Evolutionary conservation across 2,797 vertebrate species (phyloP), one percentile per base, ranked within the genome.

Genomic region (Epinephelus coioides): DNA sequence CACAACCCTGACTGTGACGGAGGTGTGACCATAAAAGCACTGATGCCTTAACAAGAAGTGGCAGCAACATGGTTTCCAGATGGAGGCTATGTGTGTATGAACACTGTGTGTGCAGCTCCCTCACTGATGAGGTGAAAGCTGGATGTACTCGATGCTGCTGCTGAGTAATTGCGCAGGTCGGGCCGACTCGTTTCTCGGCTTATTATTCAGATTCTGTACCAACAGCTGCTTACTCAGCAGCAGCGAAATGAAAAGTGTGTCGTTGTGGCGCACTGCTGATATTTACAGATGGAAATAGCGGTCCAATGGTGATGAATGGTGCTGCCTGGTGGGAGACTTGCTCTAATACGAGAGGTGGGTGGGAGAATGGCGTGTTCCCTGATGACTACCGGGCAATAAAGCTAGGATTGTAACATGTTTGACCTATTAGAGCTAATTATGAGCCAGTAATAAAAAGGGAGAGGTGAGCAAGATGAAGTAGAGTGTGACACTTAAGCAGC

Each of bases 201-300:
- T 79, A 83, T 91, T 89, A 91, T 88, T 89, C 83, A 76, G 72
- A 89, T 75, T 88, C 21, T 69, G 64, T 75, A 79, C 78, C 73
- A 71, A 72, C 78, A 69, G 81, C 82, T 88, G 89, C 88, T 88
- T 86, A 86, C 76, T 93, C 87, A 83, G 91, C 89, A 91, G 85
- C 55, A 1, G 70, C 15, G 69, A 69, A 80, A 81, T 78, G 72
- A 83, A 55, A 68, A 64, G 74, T 12, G 79, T 51, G 51, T 88
- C 72, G 87, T 85, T 10, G 10, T 76, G 77, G 77, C 6, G 68
- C 81, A 79, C 73, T 86, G 85, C 85, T 82, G 84, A 88, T 84
- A 85, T 89, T 84, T 85, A 83, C 84, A 64, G 82, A 75, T 18
- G 65, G 76, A 88, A 86, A 86, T 75, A 81, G 65, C 60, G 21